Evolutionary conservation across 2,113 vertebrate genomes (phyloP).

Genomic region (Setophaga coronata): DNA sequence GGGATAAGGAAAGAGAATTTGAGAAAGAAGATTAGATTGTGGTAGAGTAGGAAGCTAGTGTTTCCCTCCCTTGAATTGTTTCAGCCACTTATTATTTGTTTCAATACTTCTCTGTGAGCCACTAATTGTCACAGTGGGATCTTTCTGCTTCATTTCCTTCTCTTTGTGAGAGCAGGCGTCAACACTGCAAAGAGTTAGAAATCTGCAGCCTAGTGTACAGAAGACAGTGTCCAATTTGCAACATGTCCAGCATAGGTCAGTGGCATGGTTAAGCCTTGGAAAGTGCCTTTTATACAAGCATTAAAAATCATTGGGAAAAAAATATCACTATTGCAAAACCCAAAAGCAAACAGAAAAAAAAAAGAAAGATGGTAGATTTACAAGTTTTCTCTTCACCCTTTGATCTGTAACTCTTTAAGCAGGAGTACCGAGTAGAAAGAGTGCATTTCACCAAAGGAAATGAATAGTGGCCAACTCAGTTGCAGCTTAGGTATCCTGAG

Average conservation of each 20-base stretch:
- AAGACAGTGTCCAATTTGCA: constrained; percentile 17
- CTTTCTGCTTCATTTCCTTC: constrained; percentile 62
- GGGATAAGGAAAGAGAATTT: constrained; percentile 1
- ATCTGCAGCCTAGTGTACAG: constrained; percentile 10
- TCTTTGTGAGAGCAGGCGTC: constrained; percentile 52
- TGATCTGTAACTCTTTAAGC: neutral
- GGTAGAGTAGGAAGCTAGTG: constrained; percentile 22
- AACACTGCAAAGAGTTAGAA: constrained; percentile 59
- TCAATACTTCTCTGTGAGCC: constrained; percentile 51
- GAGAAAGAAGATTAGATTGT: constrained; percentile 41
- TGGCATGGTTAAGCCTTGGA: neutral
- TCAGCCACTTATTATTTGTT: constrained; percentile 52
- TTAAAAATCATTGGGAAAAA: neutral
- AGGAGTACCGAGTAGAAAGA: neutral
- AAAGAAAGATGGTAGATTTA: neutral
- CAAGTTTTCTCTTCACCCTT: neutral
- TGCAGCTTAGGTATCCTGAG: neutral
- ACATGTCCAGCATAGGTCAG: constrained; percentile 32
- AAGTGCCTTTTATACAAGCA: neutral
- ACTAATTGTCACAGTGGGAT: constrained; percentile 60
- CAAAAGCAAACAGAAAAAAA: neutral
- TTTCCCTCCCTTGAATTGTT: constrained; percentile 47
- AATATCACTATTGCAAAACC: rapidly evolving
- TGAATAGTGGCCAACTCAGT: neutral
- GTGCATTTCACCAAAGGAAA: neutral